Base-by-base conservation (phyloP, 2,113 vertebrate species). In the Morone saxatilis region DNA sequence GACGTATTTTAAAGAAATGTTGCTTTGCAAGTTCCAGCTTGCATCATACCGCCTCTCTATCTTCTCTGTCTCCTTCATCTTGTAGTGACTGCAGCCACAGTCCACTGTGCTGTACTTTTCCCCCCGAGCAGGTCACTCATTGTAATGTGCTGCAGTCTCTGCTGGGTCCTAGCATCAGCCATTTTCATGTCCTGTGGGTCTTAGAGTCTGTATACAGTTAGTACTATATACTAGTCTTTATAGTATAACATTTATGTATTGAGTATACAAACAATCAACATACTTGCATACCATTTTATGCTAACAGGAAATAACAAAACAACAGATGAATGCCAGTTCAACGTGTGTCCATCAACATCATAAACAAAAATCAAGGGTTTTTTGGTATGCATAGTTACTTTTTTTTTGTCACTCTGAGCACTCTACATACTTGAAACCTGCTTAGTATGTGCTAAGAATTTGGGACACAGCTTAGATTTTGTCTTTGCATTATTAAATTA, bases 11-110 rank as follows among this genome's bases (percentile, higher is more conserved):
- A 20, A 60, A 47, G 68, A 66, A 10, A 56, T 45, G 2, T 50
- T 19, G 13, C 62, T 50, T 41, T 71, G 12, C 14, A 38, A 36
- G 62, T 57, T 57, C 59, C 83, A 51, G 65, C 8, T 57, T 22
- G 14, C 41, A 45, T 75, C 16, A 43, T 3, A 5, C 11, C 5
- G 10, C 59, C 60, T 53, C 60, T 71, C 60, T 17, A 45, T 85
- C 60, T 71, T 50, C 41, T 41, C 5, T 38, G 56, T 51, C 36
- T 56, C 45, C 36, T 47, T 69, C 22, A 57, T 31, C 73, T 59
- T 14, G 2, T 16, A 31, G 25, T 51, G 40, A 59, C 45, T 53
- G 31, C 36, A 4, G 31, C 45, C 45, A 0, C 72, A 56, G 45
- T 22, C 57, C 25, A 61, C 71, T 20, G 17, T 31, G 63, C 16